Conservation (phyloP, 2,797 vertebrate genomes). For the Rallus crepitans region DNA sequence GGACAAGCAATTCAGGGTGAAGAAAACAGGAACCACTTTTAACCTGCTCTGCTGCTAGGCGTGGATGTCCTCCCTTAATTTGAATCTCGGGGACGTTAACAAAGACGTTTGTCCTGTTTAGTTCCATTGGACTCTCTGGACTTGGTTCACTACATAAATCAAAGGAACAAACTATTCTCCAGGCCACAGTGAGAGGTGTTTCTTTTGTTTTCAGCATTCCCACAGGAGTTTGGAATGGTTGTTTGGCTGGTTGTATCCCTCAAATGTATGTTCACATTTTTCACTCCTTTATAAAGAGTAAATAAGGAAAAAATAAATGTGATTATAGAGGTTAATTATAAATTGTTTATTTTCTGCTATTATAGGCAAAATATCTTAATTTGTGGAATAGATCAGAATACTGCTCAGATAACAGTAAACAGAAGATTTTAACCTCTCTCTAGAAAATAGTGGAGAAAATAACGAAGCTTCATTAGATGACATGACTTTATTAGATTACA, state of each 20-base stretch:
- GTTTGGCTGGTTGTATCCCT: not conserved
- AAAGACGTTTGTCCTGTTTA: not conserved
- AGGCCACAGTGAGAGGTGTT: not conserved
- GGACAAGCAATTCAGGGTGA: not conserved
- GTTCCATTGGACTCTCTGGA: not conserved
- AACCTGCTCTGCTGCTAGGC: not conserved
- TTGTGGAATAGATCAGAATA: not conserved
- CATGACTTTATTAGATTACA: not conserved
- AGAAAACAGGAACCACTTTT: not conserved
- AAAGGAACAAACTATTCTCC: not conserved
- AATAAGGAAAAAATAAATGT: not conserved
- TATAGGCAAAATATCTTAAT: not conserved
- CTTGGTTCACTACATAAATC: not conserved
- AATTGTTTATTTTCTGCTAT: not conserved
- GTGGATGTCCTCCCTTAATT: not conserved
- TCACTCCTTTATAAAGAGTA: not conserved
- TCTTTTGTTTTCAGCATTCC: not conserved
- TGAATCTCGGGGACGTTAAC: not conserved
- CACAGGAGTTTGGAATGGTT: not conserved
- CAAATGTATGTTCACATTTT: not conserved
- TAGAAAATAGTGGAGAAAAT: not conserved
- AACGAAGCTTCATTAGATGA: not conserved
- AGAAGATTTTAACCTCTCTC: not conserved
- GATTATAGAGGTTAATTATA: not conserved
- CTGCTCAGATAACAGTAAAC: not conserved